Evolutionary conservation across 2,888 invertebrate genomes (phyloP).

Genomic region (Pollenia labialis): DNA sequence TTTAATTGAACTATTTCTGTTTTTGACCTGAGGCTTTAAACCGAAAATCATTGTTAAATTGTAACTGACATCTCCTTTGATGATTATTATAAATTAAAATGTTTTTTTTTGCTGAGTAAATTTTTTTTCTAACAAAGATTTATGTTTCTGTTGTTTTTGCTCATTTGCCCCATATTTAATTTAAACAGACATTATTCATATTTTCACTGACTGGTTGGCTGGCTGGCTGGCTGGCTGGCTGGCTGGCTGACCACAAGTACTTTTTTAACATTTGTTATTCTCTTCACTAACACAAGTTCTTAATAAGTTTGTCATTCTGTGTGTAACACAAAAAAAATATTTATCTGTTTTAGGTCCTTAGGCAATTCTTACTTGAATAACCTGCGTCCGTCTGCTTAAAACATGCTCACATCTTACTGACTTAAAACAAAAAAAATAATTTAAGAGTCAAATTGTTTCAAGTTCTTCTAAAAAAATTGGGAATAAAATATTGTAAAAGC

Average conservation of each 20-base stretch:
- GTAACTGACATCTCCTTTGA: conserved; percentile 27
- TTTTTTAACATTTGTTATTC: neutral
- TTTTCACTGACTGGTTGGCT: neutral
- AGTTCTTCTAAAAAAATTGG: no score
- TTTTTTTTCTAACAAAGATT: neutral
- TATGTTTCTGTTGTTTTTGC: neutral
- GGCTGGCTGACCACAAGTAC: conserved; percentile 24
- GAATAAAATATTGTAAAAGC: no score
- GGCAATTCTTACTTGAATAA: no score
- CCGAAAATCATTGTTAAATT: conserved; percentile 12
- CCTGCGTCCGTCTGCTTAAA: no score
- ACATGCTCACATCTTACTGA: no score
- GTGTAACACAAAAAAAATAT: no score
- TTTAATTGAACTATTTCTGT: neutral
- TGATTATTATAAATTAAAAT: conserved; percentile 1
- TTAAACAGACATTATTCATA: neutral
- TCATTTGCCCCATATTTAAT: conserved; percentile 12
- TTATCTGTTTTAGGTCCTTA: no score
- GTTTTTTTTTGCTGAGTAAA: neutral
- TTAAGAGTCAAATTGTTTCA: no score
- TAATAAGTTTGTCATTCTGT: neutral
- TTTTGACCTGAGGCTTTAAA: neutral
- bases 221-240: neutral
- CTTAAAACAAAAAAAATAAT: no score
- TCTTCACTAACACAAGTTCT: no score